These are phyloP conservation scores for Tichodroma muraria DNA, from an alignment of 2,113 vertebrate species.

Conservation along the genomic window DNA sequence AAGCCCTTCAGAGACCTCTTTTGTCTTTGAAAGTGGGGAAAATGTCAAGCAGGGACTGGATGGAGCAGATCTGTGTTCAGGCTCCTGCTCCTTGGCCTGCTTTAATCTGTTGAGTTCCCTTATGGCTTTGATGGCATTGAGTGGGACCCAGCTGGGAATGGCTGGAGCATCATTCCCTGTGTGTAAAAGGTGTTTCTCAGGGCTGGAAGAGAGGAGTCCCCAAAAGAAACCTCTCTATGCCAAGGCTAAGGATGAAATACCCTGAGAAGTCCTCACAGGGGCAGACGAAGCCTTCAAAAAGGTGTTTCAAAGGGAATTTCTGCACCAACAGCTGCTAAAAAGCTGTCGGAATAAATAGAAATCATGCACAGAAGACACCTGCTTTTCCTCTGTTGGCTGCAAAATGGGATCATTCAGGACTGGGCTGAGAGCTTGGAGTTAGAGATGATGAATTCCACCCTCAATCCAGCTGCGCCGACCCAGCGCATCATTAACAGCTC, in stretches of 20 bases:
- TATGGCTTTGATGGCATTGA: rapidly evolving
- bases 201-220: background rate
- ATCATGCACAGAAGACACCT: background rate
- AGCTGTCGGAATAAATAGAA: background rate
- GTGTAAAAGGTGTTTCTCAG: background rate
- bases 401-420: background rate
- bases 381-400: background rate
- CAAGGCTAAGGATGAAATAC: background rate
- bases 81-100: background rate
- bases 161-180: background rate
- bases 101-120: background rate
- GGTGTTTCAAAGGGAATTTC: background rate
- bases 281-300: background rate
- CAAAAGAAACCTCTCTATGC: background rate
- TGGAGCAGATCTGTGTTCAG: background rate
- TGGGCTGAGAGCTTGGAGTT: background rate
- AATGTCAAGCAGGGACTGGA: background rate
- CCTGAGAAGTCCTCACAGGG: background rate
- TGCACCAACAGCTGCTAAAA: background rate
- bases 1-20: background rate
- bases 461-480: background rate
- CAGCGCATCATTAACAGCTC: background rate
- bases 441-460: background rate
- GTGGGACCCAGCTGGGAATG: background rate
- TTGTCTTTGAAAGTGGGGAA: background rate